Percentiles rank a stretch among this genome's conserved stretches.
Conservation (phyloP, 2,797 vertebrate species). For the Molossus alvarezi region DNA sequence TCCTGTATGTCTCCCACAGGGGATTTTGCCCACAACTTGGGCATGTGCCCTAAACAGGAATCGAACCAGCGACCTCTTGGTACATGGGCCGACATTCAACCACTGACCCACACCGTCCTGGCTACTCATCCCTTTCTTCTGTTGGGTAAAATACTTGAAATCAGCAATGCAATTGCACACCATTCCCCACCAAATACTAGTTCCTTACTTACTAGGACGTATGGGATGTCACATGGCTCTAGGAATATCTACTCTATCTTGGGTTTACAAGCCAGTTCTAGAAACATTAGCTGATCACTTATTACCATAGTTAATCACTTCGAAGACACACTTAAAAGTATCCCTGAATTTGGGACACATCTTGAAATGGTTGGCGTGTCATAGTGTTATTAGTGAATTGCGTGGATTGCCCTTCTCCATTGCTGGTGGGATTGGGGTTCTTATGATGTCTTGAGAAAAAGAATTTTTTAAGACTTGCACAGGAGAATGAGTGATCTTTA, state of each 20-base stretch:
- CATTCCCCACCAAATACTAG: constrained; percentile 42
- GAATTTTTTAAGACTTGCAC: too few relatives aligned
- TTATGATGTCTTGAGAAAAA: too few relatives aligned
- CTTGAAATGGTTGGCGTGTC: constrained; percentile 31
- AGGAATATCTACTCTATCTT: neutral
- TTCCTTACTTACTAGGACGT: neutral
- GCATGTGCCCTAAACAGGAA: too few relatives aligned
- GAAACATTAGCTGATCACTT: constrained; percentile 60
- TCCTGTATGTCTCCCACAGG: too few relatives aligned
- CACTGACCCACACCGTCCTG: neutral
- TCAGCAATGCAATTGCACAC: neutral
- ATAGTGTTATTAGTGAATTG: neutral
- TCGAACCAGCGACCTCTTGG: too few relatives aligned
- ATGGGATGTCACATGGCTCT: neutral
- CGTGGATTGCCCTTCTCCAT: too few relatives aligned
- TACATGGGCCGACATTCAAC: too few relatives aligned
- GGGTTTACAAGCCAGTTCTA: neutral
- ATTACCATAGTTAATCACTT: constrained; percentile 39
- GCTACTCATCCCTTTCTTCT: constrained; percentile 33
- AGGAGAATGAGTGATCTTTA: too few relatives aligned
- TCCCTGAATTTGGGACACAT: constrained; percentile 39
- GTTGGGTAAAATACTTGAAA: constrained; percentile 60
- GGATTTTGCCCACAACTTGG: too few relatives aligned
- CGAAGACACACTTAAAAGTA: constrained; percentile 31
- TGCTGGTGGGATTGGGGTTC: too few relatives aligned